These are phyloP conservation scores for Pyrocoelia pectoralis DNA, from an alignment of 2,888 invertebrate species.

Conservation along the genomic window DNA sequence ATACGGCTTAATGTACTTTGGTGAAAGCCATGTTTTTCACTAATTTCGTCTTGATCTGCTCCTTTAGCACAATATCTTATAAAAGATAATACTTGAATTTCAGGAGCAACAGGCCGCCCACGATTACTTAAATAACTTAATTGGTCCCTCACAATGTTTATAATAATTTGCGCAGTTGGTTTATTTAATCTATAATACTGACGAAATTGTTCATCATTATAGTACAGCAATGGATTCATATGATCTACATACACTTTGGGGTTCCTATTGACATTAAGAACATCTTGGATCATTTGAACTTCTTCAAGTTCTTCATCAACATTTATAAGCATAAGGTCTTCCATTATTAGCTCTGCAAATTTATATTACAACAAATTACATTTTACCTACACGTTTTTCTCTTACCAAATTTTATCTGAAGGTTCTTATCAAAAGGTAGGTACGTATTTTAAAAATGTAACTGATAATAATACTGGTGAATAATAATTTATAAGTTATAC, in stretches of 20 bases:
- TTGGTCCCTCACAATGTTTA: not conserved
- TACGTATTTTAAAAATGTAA: too few relatives aligned
- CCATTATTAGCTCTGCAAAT: not conserved
- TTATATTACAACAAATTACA: not conserved
- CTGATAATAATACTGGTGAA: too few relatives aligned
- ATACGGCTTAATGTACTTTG: not conserved
- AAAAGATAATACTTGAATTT: not conserved
- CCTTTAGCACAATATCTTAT: not conserved
- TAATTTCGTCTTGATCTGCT: not conserved
- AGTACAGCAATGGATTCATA: not conserved
- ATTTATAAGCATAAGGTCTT: not conserved
- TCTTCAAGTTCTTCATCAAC: constrained; percentile 2
- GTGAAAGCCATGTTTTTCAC: not conserved
- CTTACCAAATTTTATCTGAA: not conserved
- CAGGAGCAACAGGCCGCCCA: not conserved
- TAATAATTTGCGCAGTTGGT: not conserved
- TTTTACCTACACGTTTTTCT: not conserved
- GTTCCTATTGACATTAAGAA: not conserved
- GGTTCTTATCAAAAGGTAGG: too few relatives aligned
- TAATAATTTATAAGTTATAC: too few relatives aligned
- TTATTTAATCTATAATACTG: not conserved
- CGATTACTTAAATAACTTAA: not conserved
- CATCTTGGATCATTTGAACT: not conserved
- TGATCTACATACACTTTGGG: not conserved
- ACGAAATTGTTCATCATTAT: not conserved